Percentiles rank a stretch among this genome's conserved stretches.
Evolutionary conservation across 2,113 vertebrate genomes (phyloP).

Genomic region (Syngnathus floridae): DNA sequence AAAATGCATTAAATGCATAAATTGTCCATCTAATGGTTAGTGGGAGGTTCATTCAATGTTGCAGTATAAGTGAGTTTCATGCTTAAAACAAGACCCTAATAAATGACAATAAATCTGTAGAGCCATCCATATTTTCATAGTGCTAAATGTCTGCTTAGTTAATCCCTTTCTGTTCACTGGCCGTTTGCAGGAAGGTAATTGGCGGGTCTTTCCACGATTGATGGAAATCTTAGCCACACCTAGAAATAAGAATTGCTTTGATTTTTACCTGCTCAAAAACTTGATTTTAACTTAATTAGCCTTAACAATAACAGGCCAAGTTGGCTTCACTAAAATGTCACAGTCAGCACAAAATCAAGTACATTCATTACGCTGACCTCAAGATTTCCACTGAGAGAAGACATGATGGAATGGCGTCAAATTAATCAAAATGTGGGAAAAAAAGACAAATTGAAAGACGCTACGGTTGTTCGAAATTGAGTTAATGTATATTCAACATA

Average conservation of each 20-base stretch:
- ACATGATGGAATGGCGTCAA: not conserved
- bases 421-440: constrained; percentile 6
- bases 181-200: constrained; percentile 47
- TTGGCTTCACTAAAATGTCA: constrained; percentile 5
- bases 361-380: constrained; percentile 4
- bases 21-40: constrained; percentile 64
- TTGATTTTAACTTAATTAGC: not conserved
- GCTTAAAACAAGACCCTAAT: constrained; percentile 63
- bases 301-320: not conserved
- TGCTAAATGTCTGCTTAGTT: constrained; percentile 54
- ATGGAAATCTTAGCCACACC: not conserved
- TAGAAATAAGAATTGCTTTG: constrained; percentile 1
- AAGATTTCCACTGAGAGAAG: constrained; percentile 10
- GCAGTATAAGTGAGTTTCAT: constrained; percentile 51
- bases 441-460: constrained; percentile 3
- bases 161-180: constrained; percentile 44
- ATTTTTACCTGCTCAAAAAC: constrained; percentile 2
- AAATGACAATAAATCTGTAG: constrained; percentile 58
- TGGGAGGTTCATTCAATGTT: constrained; percentile 52
- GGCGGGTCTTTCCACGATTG: constrained; percentile 22
- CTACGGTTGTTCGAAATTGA: no score
- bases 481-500: no score
- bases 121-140: constrained; percentile 47
- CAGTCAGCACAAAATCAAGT: constrained; percentile 10
- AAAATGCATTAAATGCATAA: constrained; percentile 69